Base-by-base conservation (phyloP, 1,140 invertebrate species). In the Drosophila neocordata region DNA sequence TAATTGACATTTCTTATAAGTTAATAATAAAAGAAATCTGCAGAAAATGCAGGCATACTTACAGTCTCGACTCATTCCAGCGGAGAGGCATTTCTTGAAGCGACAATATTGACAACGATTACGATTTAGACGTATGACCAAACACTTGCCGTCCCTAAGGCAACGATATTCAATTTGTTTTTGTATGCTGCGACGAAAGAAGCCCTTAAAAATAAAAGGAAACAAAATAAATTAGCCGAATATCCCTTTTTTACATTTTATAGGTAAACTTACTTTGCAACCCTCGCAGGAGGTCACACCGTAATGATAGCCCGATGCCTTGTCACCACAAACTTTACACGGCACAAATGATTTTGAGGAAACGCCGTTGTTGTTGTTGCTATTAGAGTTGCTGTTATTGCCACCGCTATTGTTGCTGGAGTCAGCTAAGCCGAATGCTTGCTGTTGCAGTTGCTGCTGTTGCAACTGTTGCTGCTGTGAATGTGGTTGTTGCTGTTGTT, bases 261-360 rank as follows among this genome's bases (percentile, higher is more conserved):
- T 12, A 0, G n/a, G 1, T 1, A 5, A 77, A 93, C 94, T 94
- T 94, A 99, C 98, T 96, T 99, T 99, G 94, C 99, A 99, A 88
- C 99, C 99, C 93, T 99, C 99, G 93, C 99, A 99, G 62, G 98
- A 99, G 85, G 99, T 99, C 69, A 99, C 98, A 31, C 98, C 99
- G 95, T 99, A 99, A 92, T 99, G 98, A 92, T 99, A 99, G 24
- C 99, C 99, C 58, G 97, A 99, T 52, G 99, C 98, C 92, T 99
- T 99, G 93, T 99, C 99, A 27, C 98, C 98, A 92, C 99, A 99
- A n/a, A 99, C 98, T 84, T 98, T 96, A 92, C 99, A 99, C 35
- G 97, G 96, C 72, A 98, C 96, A 92, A 97, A 98, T 52, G 96
- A 95, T 92, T 97, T 98, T 1, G 83, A 88, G 67, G 89, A 87